Evolutionary conservation across 1,140 invertebrate genomes (phyloP).

Genomic region (Drosophila rufa): DNA sequence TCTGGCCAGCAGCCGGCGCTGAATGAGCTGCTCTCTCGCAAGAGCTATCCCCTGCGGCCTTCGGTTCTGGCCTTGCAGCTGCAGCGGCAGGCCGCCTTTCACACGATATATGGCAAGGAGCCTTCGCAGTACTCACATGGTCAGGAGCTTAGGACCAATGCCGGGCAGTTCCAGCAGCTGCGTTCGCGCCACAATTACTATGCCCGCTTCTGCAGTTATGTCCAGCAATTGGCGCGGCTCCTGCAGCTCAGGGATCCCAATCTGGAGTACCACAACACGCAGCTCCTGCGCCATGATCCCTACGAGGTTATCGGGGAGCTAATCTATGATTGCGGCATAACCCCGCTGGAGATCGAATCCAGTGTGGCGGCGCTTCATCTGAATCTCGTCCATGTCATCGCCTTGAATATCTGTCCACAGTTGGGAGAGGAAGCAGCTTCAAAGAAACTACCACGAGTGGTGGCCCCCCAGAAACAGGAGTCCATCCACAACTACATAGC

Average conservation of each 20-base stretch:
- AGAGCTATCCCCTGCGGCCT: constrained; percentile 65
- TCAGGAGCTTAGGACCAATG: constrained; percentile 50
- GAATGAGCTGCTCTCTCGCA: constrained; percentile 53
- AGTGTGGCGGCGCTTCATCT: constrained; percentile 86
- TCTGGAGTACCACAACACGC: constrained; percentile 82
- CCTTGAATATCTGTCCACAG: constrained; percentile 87
- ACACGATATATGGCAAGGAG: constrained; percentile 41
- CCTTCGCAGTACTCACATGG: constrained; percentile 50
- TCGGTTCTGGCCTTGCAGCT: constrained; percentile 58
- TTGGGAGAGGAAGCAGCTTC: constrained; percentile 56
- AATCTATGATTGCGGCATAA: constrained; percentile 86
- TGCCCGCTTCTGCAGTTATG: constrained; percentile 84
- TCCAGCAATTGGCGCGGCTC: constrained; percentile 84
- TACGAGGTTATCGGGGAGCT: constrained; percentile 86
- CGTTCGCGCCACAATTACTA: constrained; percentile 82
- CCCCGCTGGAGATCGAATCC: constrained; percentile 86
- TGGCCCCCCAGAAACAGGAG: constrained; percentile 54
- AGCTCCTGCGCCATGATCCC: constrained; percentile 84
- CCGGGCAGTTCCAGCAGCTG: constrained; percentile 62
- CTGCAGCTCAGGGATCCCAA: constrained; percentile 85
- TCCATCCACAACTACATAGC: constrained; percentile 86
- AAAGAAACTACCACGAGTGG: constrained; percentile 9
- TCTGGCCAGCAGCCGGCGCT: constrained; percentile 40
- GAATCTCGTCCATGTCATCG: constrained; percentile 87
- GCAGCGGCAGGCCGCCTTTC: constrained; percentile 62